phyloP scores from a whole-genome alignment of 2,888 invertebrate species.

The Epirrita christyi region DNA sequence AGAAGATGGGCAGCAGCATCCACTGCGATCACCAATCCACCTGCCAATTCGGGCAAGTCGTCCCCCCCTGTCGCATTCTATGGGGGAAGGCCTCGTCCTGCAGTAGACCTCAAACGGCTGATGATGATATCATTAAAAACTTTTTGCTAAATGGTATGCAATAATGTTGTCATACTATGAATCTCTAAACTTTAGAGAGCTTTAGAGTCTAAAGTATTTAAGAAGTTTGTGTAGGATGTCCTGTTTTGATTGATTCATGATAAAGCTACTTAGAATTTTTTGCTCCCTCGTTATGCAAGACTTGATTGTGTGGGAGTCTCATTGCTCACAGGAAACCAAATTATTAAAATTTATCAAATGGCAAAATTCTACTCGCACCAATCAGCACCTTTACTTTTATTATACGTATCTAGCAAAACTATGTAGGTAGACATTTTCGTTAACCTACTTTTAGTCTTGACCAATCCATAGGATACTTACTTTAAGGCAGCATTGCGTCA shows the following conservation, averaged over 20 bases:
- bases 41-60: no score
- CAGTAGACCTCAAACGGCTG: no score
- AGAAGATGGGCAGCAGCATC: no score
- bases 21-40: no score
- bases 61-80: no score
- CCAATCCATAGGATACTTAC: constrained; percentile 35
- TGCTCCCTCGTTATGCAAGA: constrained; percentile 24
- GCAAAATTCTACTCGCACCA: not conserved
- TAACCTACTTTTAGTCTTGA: constrained; percentile 36
- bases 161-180: no score
- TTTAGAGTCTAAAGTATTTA: no score
- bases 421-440: constrained; percentile 34
- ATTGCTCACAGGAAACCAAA: constrained; percentile 18
- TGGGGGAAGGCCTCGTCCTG: no score
- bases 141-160: no score
- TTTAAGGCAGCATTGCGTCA: constrained; percentile 36
- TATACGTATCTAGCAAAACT: not conserved
- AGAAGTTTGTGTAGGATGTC: constrained; percentile 2
- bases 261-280: constrained; percentile 10
- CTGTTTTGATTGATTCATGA: constrained; percentile 5
- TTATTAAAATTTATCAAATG: constrained; percentile 33
- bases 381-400: not conserved
- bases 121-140: no score
- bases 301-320: constrained; percentile 29
- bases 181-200: no score